Conservation (phyloP, 2,888 invertebrate species). For the Rhabditoides inermis region DNA sequence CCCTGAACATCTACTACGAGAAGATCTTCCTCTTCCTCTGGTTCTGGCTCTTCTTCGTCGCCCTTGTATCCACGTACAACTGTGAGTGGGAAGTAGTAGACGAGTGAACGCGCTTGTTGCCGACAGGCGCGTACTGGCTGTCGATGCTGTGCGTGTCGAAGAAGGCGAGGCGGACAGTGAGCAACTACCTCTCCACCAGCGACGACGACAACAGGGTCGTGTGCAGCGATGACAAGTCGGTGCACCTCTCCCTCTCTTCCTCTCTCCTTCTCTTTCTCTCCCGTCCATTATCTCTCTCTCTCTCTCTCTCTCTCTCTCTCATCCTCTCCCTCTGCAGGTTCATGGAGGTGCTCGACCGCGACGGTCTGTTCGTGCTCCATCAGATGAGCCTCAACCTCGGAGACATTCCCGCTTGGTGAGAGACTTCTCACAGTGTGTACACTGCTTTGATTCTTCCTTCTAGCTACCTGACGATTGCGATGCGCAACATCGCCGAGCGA, state of each 20-base stretch:
- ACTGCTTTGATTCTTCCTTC: slow-evolving; percentile 1
- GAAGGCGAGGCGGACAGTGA: slow-evolving; percentile 15
- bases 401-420: slow-evolving; percentile 46
- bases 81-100: too few relatives aligned
- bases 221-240: too few relatives aligned
- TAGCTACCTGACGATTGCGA: slow-evolving; percentile 42
- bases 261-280: too few relatives aligned
- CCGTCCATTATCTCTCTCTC: too few relatives aligned
- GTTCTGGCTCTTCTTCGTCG: slow-evolving; percentile 51
- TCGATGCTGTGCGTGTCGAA: slow-evolving; percentile 19
- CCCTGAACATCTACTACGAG: slow-evolving; percentile 51
- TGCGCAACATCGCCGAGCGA: slow-evolving; percentile 43
- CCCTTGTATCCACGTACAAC: slow-evolving; percentile 36
- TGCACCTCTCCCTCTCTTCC: too few relatives aligned
- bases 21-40: slow-evolving; percentile 50
- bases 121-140: too few relatives aligned
- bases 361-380: slow-evolving; percentile 46
- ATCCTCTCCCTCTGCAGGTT: too few relatives aligned
- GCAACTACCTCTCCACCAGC: slow-evolving; percentile 17
- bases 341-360: slow-evolving; percentile 34
- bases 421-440: not conserved
- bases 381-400: slow-evolving; percentile 48
- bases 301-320: too few relatives aligned
- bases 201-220: too few relatives aligned
- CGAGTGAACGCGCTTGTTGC: too few relatives aligned